Base-by-base conservation (phyloP, 2,888 invertebrate genomes). In the Apamea epomidion region DNA sequence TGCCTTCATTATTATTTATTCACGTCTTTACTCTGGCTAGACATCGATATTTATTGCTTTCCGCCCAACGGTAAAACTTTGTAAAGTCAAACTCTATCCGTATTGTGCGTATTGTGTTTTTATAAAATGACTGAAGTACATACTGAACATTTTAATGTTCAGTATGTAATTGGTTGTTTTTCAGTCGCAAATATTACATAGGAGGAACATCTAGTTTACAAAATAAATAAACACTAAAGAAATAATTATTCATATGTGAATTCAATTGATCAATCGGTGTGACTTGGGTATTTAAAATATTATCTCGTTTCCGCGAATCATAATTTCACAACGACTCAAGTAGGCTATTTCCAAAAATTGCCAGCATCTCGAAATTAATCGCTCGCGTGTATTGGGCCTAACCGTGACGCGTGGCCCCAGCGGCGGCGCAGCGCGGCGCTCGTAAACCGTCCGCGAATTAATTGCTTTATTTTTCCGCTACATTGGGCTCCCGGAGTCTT, bases 401-500 rank as follows among this genome's bases (percentile, higher is more conserved):
- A 79, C 45, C 21, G 71, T 74, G 86, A 64, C 80, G 29, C 80
- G 32, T 32, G 14, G 37, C 37, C 54, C 67, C 70, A 45, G 51
- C 67, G 25, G 12, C 16, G 32, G 3, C 48, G 21, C 64, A 25
- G 2, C 5, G 71, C 62, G 25, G 21, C 74, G 62, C 54, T 80
- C 80, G 70, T 88, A 80, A 89, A 83, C 72, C 78, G 70, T 70
- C 71, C 51, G 72, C 71, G 67, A 71, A 42, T 78, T 90, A 84
- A 89, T 90, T 89, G 81, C 80, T 83, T 90, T 86, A 89, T 88
- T 88, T 88, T 85, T 82, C 69, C 73, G 69, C 64, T 70, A 68
- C 42, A 51, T 58, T 76, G 58, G 89, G 86, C 86, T 86, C 89
- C 89, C 82, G 87, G 69, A 78, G 78, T 89, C 89, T 85, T 83